Evolutionary conservation across 2,888 invertebrate species (phyloP), one percentile per base, ranked within the genome.

Genomic region (Metellina segmentata): DNA sequence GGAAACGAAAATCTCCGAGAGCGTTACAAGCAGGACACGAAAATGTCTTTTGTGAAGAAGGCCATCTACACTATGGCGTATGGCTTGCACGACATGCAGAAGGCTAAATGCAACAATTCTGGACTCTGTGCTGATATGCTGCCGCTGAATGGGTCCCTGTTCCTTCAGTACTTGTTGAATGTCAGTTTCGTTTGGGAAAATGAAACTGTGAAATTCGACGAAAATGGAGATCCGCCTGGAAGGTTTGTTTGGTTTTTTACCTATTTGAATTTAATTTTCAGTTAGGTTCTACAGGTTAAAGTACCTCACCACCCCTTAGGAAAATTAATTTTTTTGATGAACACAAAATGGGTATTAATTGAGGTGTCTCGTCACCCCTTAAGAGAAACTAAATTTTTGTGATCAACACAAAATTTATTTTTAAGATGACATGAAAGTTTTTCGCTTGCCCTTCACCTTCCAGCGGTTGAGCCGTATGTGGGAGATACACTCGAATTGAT

Each of bases 11-110:
- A 86, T 52, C 74, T 95, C 94, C 34, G 94, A 96, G 97, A 96
- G 0, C 94, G 95, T 49, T 97, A 96, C 95, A 96, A 96, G 87
- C 97, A 97, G 94, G 97, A 97, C 95, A 96, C 97, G 20, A 97
- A 97, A 95, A 96, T 97, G 94, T 97, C 97, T 93, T 97, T 97
- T 94, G 97, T 97, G 71, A 96, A 97, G 94, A 97, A 97, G 94
- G 97, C 97, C 5, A 96, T 97, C 93, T 96, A 96, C 95, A 97
- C 97, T 5, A 96, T 97, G 95, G 97, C 97, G 8, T 96, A 96
- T 94, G 97, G 97, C 9, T 95, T 97, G 82, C 96, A 97, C 94
- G 96, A 96, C 94, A 97, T 97, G 97, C 96, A 96, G 93, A 95
- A 95, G 93, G 96, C 96, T 93, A 94, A 96, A 88, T 97, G 97